These are phyloP conservation scores for Liolophura sinensis DNA, from an alignment of 1,140 invertebrate species.

Conservation along the genomic window DNA sequence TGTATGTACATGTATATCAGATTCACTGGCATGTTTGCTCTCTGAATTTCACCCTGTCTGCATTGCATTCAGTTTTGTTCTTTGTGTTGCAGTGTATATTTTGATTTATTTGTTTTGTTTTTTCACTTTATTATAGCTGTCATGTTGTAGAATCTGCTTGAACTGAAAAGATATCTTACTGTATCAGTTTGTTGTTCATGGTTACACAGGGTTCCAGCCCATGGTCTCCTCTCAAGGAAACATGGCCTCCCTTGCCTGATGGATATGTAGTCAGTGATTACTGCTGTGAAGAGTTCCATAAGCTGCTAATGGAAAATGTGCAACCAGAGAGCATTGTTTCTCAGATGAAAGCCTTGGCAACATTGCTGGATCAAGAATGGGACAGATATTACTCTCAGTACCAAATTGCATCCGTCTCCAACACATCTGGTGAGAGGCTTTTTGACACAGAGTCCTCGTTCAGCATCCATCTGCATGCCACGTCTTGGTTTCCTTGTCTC, in stretches of 20 bases:
- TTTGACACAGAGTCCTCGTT: constrained; percentile 31
- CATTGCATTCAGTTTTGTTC: no score
- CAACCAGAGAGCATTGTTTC: constrained; percentile 9
- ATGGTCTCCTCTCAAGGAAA: constrained; percentile 26
- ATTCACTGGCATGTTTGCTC: no score
- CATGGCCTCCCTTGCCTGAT: constrained; percentile 21
- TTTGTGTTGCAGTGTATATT: background rate
- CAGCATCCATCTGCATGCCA: constrained; percentile 26
- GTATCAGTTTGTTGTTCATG: no score
- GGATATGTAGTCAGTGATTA: constrained; percentile 33
- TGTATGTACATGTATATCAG: no score
- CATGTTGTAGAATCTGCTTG: no score
- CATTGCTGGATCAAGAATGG: constrained; percentile 37
- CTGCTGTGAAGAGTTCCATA: constrained; percentile 31
- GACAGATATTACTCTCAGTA: constrained; percentile 25
- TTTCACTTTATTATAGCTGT: constrained; percentile 6
- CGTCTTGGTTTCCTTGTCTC: constrained; percentile 37
- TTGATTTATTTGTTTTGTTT: constrained; percentile 2
- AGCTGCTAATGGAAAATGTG: constrained; percentile 27
- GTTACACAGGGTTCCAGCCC: constrained; percentile 23
- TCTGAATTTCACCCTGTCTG: no score
- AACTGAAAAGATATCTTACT: no score
- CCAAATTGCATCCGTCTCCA: constrained; percentile 18
- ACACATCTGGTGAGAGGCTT: constrained; percentile 7
- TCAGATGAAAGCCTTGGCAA: constrained; percentile 39